phyloP scores from a whole-genome alignment of 2,888 invertebrate species.

The Pyrgus malvae region DNA sequence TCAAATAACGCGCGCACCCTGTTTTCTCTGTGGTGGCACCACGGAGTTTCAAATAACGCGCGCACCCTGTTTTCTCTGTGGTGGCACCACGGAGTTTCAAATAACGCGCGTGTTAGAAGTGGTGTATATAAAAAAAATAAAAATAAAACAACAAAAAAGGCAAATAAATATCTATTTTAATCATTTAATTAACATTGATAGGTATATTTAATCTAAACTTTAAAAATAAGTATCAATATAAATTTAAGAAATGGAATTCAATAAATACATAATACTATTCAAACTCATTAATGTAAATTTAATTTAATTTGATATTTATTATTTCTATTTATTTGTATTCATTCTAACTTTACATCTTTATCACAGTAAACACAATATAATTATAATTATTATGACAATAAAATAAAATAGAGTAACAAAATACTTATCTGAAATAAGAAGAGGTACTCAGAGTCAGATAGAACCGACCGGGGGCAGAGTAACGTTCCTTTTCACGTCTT shows the following conservation, averaged over 20 bases:
- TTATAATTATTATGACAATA: background rate
- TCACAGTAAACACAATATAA: background rate
- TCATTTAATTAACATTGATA: background rate
- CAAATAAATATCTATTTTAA: too few species aligned
- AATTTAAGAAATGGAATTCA: background rate
- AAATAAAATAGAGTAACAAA: background rate
- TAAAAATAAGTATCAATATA: background rate
- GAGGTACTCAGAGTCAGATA: conserved; percentile 10
- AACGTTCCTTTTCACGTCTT: background rate
- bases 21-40: too few species aligned
- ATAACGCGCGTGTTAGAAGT: too few species aligned
- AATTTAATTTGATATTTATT: background rate
- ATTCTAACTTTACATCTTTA: background rate
- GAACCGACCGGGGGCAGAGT: conserved; percentile 10
- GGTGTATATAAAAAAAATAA: background rate
- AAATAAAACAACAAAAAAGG: background rate
- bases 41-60: too few species aligned
- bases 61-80: too few species aligned
- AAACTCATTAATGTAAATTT: background rate
- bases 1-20: too few species aligned
- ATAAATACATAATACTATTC: background rate
- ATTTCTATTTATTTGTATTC: background rate
- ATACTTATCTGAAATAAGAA: conserved; percentile 1
- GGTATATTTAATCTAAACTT: background rate
- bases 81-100: too few species aligned